Conservation (phyloP, 2,797 vertebrate genomes). For the Semotilus atromaculatus region DNA sequence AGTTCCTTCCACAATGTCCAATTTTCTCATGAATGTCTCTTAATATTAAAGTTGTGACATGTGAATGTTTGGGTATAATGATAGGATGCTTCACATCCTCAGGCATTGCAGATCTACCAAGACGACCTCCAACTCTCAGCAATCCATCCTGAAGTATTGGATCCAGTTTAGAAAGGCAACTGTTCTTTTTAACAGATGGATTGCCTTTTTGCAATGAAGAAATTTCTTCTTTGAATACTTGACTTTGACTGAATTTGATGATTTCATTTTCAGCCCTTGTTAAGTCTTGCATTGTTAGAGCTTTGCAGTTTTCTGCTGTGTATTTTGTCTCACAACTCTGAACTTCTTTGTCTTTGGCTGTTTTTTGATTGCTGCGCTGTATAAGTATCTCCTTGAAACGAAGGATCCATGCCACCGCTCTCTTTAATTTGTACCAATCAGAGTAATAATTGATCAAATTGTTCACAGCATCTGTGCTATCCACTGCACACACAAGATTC, state of each 20-base stretch:
- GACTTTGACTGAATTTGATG: not conserved
- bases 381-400: not conserved
- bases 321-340: not conserved
- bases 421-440: too few relatives aligned
- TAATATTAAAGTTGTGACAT: conserved; percentile 33
- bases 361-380: not conserved
- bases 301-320: not conserved
- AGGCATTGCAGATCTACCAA: conserved; percentile 20
- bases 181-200: not conserved
- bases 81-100: conserved; percentile 45
- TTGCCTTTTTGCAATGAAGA: not conserved
- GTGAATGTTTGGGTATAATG: conserved; percentile 36
- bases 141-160: not conserved
- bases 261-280: not conserved
- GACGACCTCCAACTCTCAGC: not conserved
- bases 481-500: not conserved
- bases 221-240: not conserved
- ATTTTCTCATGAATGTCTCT: not conserved
- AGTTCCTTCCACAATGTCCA: not conserved
- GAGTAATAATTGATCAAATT: too few relatives aligned
- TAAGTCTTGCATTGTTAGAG: not conserved
- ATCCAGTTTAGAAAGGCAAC: not conserved
- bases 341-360: not conserved
- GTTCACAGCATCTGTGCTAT: not conserved
- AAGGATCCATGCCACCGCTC: not conserved